Base-by-base conservation (phyloP, 2,113 vertebrate species). In the Rhinogobius similis region DNA sequence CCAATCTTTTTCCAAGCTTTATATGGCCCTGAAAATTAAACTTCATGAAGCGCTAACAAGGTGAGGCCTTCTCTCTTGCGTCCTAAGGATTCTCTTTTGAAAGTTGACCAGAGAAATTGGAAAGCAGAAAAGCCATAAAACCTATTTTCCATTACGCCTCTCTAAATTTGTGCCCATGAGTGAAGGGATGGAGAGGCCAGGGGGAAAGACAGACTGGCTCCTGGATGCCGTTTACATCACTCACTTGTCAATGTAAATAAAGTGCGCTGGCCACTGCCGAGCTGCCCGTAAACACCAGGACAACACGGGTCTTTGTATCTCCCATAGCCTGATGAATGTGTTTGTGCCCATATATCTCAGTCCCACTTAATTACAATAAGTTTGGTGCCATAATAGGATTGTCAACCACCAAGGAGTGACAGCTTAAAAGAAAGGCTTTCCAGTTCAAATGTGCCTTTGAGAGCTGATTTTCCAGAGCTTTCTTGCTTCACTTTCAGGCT, bases 401-500 rank as follows among this genome's bases (percentile, higher is more conserved):
- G 89, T 92, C 86, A 89, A 83, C 84, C 63, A 87, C 89, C 88
- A 88, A 91, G 80, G 86, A 92, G 82, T 88, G 90, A 89, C 91
- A 91, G 90, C 91, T 94, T 91, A 92, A 92, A 93, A 91, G 88
- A 85, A 92, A 90, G 64, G 89, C 89, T 91, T 92, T 93, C 88
- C 89, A 92, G 89, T 90, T 89, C 85, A 93, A 92, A 91, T 91
- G 86, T 93, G 92, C 91, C 91, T 92, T 92, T 92, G 88, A 93
- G 92, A 89, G 65, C 81, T 82, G 89, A 93, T 94, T 94, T 93
- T 93, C 90, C 91, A 92, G 89, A 88, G 92, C 89, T 93, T 92
- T 93, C 85, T 88, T 90, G 89, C 89, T 93, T 89, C 89, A 92
- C 92, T 93, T 93, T 93, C 89, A 94, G 92, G 89, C 90, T 90